Evolutionary conservation across 2,888 invertebrate species (phyloP), one percentile per base, ranked within the genome.

Genomic region (Metalampra italica): DNA sequence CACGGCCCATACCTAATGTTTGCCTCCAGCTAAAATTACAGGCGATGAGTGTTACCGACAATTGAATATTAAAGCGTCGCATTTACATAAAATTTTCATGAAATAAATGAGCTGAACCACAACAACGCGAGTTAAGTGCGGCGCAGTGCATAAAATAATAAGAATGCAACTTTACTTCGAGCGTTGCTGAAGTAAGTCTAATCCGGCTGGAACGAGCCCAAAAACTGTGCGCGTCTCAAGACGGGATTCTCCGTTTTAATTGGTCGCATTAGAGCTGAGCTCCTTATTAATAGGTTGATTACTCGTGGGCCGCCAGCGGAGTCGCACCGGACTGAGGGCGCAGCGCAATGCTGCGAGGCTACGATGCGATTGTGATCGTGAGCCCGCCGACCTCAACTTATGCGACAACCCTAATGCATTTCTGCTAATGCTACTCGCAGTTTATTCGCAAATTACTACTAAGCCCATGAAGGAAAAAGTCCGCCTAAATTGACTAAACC

Each of bases 271-370:
- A 87, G 71, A 71, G 74, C 70, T 81, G 75, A 89, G 76, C 89
- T 75, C 77, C 76, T 78, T 88, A 89, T 88, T 86, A 89, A 89
- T 89, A 84, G 88, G 84, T 82, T 82, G 88, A 86, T 89, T 88
- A 86, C 76, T 80, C 77, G 82, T 77, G 82, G 84, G 76, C 74
- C 58, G 43, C 32, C 43, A 13, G 29, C 43, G 34, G 43, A 34
- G 14, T 34, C 41, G 41, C 9, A 13, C 8, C 7, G 43, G 11
- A 15, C 14, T 39, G 41, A 3, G 14, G 29, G 22, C 29, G 3
- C 32, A 3, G 22, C n/a, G 42, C 42, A 13, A 12, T 12, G 42
- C 40, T 15, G n/a, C 40, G 50, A 49, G 52, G 56, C 34, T 34
- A 11, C 34, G 22, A 22, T 36, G 36, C 36, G n/a, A 36, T n/a